Evolutionary conservation across 1,140 invertebrate species (phyloP).

Genomic region (Drosophila varians): DNA sequence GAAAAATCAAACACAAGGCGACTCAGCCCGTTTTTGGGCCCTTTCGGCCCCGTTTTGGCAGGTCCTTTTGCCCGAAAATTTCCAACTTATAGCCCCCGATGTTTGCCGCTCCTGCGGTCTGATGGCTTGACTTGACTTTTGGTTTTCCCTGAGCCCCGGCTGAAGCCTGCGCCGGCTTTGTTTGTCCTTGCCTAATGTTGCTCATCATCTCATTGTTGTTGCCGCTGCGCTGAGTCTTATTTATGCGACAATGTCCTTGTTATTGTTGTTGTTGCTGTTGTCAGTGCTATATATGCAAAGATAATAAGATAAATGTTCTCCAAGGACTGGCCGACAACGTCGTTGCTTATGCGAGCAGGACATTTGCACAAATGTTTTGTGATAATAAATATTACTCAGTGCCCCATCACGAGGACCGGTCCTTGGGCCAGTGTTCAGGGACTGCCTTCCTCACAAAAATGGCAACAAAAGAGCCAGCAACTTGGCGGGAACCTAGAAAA

Average conservation of each 20-base stretch:
- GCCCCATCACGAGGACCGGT: constrained; percentile 61
- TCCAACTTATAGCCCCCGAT: constrained; percentile 31
- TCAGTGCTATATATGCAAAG: constrained; percentile 64
- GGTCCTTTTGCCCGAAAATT: constrained; percentile 66
- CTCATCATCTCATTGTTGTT: constrained; percentile 72
- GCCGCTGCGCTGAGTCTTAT: constrained; percentile 67
- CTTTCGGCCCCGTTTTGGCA: constrained; percentile 2
- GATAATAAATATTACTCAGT: constrained; percentile 81
- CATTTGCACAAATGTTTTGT: constrained; percentile 82
- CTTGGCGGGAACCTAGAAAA: not conserved
- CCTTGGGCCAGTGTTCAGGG: constrained; percentile 43
- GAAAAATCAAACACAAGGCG: constrained; percentile 30
- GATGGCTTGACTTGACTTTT: constrained; percentile 79
- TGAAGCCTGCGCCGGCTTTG: constrained; percentile 70
- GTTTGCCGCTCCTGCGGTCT: constrained; percentile 63
- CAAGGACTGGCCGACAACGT: constrained; percentile 75
- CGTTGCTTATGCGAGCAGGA: constrained; percentile 77
- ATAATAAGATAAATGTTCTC: constrained; percentile 82
- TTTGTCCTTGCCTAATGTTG: constrained; percentile 80
- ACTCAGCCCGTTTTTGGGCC: not conserved
- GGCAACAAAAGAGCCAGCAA: constrained; percentile 14
- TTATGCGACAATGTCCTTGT: constrained; percentile 64
- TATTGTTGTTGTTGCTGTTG: constrained; percentile 42
- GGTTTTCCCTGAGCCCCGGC: constrained; percentile 72
- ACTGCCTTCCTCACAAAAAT: constrained; percentile 27